These are phyloP conservation scores for Halocynthia roretzi DNA, from an alignment of 23 tunicate species.

Conservation along the genomic window DNA sequence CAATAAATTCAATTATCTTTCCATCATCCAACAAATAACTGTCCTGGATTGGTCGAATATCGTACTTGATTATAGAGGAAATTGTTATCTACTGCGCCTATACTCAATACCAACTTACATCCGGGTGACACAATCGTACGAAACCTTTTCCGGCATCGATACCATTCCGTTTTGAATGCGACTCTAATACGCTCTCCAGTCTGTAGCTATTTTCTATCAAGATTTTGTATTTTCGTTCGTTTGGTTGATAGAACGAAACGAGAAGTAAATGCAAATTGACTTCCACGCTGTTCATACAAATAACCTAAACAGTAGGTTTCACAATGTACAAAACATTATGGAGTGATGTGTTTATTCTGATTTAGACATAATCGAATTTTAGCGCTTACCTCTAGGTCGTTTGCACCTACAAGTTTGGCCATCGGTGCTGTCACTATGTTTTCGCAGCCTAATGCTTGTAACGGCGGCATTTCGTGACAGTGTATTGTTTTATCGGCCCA, in stretches of 20 bases:
- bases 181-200: background rate
- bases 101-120: background rate
- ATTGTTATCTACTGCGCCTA: background rate
- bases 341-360: no score
- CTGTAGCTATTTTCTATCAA: background rate
- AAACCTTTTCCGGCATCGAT: background rate
- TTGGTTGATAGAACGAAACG: conserved; percentile 19
- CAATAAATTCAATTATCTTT: background rate
- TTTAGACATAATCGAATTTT: background rate
- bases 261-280: conserved; percentile 9
- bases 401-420: conserved; percentile 26
- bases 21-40: background rate
- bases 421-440: conserved; percentile 24
- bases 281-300: background rate
- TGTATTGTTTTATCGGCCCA: conserved; percentile 19
- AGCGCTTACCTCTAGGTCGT: background rate
- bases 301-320: background rate
- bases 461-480: conserved; percentile 25
- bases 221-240: background rate
- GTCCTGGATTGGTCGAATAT: no score
- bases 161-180: background rate
- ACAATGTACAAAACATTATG: background rate
- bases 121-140: background rate
- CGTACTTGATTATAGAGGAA: no score
- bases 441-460: conserved; percentile 55